These are phyloP conservation scores for Drosophila sp. DNA, from an alignment of 1,140 invertebrate species.

Conservation along the genomic window DNA sequence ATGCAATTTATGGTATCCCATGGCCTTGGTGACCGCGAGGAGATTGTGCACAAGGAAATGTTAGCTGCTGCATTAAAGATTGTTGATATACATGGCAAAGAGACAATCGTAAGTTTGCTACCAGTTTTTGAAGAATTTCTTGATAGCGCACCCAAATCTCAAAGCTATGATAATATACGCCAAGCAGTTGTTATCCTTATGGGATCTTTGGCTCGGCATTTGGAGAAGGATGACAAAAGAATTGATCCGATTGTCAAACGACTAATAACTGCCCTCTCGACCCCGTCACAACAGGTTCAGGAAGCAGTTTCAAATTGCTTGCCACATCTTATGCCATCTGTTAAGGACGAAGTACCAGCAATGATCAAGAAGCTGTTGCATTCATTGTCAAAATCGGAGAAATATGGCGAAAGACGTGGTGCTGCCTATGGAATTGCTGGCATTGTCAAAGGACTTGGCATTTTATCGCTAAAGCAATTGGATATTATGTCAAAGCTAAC, in stretches of 20 bases:
- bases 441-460: slow-evolving; percentile 97
- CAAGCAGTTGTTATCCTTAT: slow-evolving; percentile 98
- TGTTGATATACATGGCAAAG: slow-evolving; percentile 96
- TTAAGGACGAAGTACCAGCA: slow-evolving; percentile 94
- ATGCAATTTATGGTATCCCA: slow-evolving; percentile 94
- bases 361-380: slow-evolving; percentile 95
- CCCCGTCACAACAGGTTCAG: slow-evolving; percentile 98
- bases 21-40: slow-evolving; percentile 94
- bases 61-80: slow-evolving; percentile 95
- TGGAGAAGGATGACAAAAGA: slow-evolving; percentile 94
- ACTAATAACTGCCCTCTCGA: slow-evolving; percentile 95
- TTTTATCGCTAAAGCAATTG: slow-evolving; percentile 96
- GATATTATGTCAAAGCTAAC: slow-evolving; percentile 98
- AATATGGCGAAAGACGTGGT: slow-evolving; percentile 95
- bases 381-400: slow-evolving; percentile 95
- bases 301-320: slow-evolving; percentile 98
- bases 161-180: slow-evolving; percentile 95
- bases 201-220: slow-evolving; percentile 97
- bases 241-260: slow-evolving; percentile 96
- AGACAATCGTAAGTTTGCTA: slow-evolving; percentile 90
- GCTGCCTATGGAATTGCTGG: slow-evolving; percentile 96
- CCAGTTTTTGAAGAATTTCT: slow-evolving; percentile 96
- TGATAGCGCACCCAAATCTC: slow-evolving; percentile 94
- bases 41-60: slow-evolving; percentile 95
- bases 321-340: slow-evolving; percentile 95